phyloP scores from a whole-genome alignment of 2,113 vertebrate genomes.

The Paramormyrops kingsleyae region DNA sequence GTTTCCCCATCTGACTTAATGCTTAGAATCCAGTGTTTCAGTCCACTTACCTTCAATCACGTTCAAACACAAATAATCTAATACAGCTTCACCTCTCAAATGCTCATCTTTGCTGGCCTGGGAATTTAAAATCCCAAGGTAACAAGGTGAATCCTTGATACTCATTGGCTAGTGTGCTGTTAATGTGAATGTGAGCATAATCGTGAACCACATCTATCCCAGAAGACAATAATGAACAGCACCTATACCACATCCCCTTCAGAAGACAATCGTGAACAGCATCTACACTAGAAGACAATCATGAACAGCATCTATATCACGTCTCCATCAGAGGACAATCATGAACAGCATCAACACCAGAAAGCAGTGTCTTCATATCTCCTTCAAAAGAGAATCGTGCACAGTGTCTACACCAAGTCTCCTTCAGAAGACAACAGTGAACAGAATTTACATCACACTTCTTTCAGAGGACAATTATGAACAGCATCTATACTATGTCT shows the following conservation, averaged over 20 bases:
- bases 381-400: not conserved
- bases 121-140: not conserved
- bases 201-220: not conserved
- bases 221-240: not conserved
- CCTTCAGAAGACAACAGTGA: not conserved
- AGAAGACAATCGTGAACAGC: not conserved
- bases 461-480: not conserved
- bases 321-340: not conserved
- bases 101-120: not conserved
- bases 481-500: not conserved
- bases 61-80: not conserved
- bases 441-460: not conserved
- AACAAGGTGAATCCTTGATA: not conserved
- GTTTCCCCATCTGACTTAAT: constrained; percentile 11
- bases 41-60: constrained; percentile 13
- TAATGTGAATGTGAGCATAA: not conserved
- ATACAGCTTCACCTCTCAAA: not conserved
- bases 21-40: constrained; percentile 8
- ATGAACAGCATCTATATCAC: no score
- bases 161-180: not conserved
- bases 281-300: not conserved
- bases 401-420: no score
- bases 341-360: not conserved
- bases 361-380: not conserved
- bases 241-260: not conserved